Evolutionary conservation across 2,797 vertebrate species (phyloP), one percentile per base, ranked within the genome.

Genomic region (Leptoclinus maculatus): DNA sequence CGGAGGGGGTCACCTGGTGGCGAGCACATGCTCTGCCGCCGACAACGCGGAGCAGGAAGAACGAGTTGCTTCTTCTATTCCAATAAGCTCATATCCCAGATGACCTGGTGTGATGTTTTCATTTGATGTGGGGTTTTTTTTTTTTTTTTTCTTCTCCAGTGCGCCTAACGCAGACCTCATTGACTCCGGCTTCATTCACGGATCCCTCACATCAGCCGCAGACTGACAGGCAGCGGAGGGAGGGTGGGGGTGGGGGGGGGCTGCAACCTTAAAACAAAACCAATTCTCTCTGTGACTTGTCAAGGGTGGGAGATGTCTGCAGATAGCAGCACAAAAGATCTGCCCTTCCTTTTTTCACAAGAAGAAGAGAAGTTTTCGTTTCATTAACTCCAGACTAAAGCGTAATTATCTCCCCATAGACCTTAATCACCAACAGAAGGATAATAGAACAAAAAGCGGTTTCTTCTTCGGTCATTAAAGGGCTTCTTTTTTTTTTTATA

Each of bases 321-420:
- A 92, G 93, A 95, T 93, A 94, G 84, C 79, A 74, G 80, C 75
- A 94, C 89, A 94, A 94, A 95, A 94, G 91, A 95, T 90, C 90
- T 91, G 92, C 92, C 92, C 87, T 91, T 94, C 87, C 90, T 84
- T 89, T 74, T 59, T 91, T 91, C 89, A 89, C 71, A 85, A 94
- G 91, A 94, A 91, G 14, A 91, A 93, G 90, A 92, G 83, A 94
- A 93, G 91, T 94, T 95, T 95, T 95, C 84, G 83, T 94, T 95
- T 95, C 94, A 95, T 95, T 95, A 95, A 94, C 91, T 95, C 91
- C 84, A 92, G 90, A 94, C 91, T 94, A 94, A 95, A 94, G 94
- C 89, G 58, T 94, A 95, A 95, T 95, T 95, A 95, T 95, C 94
- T 95, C 95, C 94, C 94, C 71, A 88, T 74, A 93, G 94, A 93